Conservation (phyloP, 1,140 invertebrate species). For the Drosophila serrata region DNA sequence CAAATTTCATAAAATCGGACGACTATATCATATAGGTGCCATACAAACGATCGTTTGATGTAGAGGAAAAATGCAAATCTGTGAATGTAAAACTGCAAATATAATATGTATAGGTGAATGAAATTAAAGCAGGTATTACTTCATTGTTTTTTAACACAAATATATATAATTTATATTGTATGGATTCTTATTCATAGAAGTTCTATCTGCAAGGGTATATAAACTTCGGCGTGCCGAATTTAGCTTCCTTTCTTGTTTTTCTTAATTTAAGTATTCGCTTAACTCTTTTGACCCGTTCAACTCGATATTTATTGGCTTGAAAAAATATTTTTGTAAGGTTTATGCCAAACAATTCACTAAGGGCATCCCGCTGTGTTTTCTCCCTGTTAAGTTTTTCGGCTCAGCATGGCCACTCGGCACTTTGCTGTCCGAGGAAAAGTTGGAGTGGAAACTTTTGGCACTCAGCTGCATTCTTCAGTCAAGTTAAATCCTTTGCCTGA, state of each 20-base stretch:
- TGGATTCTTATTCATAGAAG: too few species aligned
- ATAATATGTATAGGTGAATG: too few species aligned
- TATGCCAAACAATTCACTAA: slow-evolving; percentile 14
- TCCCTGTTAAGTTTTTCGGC: slow-evolving; percentile 1
- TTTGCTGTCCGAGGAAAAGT: slow-evolving; percentile 38
- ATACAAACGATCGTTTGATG: too few species aligned
- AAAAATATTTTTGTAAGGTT: slow-evolving; percentile 16
- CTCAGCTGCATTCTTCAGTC: slow-evolving; percentile 44
- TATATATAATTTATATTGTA: too few species aligned
- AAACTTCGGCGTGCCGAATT: too few species aligned
- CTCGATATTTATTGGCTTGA: slow-evolving; percentile 20
- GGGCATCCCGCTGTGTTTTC: background rate
- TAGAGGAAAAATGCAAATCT: too few species aligned
- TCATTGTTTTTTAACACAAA: too few species aligned
- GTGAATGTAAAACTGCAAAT: too few species aligned
- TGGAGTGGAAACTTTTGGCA: slow-evolving; percentile 53
- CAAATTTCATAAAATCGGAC: too few species aligned
- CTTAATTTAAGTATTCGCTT: slow-evolving; percentile 16
- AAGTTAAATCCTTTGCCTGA: slow-evolving; percentile 33
- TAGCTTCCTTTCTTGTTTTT: background rate
- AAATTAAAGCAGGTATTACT: too few species aligned
- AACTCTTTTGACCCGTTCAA: slow-evolving; percentile 1
- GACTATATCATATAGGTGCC: too few species aligned
- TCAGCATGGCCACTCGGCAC: slow-evolving; percentile 17
- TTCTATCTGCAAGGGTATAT: too few species aligned